phyloP scores from a whole-genome alignment of 2,113 vertebrate genomes.

The Tor tambroides region DNA sequence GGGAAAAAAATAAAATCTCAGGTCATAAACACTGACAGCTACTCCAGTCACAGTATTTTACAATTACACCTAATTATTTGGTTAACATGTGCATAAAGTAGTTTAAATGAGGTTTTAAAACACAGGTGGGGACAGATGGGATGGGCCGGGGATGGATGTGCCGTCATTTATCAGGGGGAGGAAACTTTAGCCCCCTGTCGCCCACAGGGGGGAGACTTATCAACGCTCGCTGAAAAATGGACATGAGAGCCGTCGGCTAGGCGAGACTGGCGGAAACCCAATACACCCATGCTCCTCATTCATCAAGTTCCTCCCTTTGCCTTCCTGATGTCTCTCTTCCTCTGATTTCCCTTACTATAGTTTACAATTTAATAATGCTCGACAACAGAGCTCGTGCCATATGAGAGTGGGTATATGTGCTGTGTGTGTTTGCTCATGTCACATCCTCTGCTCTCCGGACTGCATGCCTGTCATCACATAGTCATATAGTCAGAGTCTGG shows the following conservation, averaged over 20 bases:
- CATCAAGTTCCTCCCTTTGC: slow-evolving; percentile 8
- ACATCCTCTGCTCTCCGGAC: not conserved
- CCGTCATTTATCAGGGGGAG: slow-evolving; percentile 43
- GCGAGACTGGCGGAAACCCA: slow-evolving; percentile 41
- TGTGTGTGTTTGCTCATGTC: not conserved
- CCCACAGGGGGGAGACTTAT: slow-evolving; percentile 46
- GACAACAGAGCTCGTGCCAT: not conserved
- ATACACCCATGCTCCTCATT: slow-evolving; percentile 41
- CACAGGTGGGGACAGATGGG: slow-evolving; percentile 23
- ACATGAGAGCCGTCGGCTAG: slow-evolving; percentile 20
- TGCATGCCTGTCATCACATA: slow-evolving; percentile 62
- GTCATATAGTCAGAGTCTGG: slow-evolving; percentile 62
- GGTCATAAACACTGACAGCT: not conserved
- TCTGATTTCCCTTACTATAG: not conserved
- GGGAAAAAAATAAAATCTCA: not conserved
- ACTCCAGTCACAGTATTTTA: not conserved
- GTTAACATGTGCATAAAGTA: slow-evolving; percentile 10
- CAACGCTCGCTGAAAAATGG: slow-evolving; percentile 51
- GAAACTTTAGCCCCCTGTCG: slow-evolving; percentile 46
- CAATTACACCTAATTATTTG: not conserved
- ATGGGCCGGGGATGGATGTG: slow-evolving; percentile 28
- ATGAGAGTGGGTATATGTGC: slow-evolving; percentile 19
- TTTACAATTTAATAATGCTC: not conserved
- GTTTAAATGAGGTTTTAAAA: slow-evolving; percentile 14
- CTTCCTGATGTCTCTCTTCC: not conserved